A percentile compares a stretch with the other conserved stretches of the same genome.
Evolutionary conservation across 92 coral and sea anemone species (phyloP).

Genomic region (Anthopleura xanthogrammica): DNA sequence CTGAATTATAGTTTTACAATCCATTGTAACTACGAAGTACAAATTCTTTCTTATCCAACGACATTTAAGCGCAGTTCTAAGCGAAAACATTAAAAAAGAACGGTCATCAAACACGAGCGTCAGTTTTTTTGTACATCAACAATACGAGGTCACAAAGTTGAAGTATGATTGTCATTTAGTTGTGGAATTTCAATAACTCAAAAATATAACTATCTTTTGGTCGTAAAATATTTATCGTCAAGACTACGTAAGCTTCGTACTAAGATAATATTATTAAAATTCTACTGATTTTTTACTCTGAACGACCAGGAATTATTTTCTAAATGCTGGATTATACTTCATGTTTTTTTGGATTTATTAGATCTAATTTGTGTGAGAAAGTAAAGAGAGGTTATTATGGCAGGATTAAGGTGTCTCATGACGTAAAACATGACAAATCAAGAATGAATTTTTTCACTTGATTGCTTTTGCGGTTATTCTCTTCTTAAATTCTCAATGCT

Average conservation of each 20-base stretch:
- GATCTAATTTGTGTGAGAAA: background rate
- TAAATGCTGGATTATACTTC: background rate
- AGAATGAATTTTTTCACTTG: background rate
- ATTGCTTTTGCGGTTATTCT: background rate
- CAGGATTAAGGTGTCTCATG: background rate
- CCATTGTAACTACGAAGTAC: background rate
- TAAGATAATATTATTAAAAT: background rate
- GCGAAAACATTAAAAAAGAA: background rate
- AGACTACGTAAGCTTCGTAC: background rate
- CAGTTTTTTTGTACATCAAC: conserved; percentile 10
- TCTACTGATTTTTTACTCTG: background rate
- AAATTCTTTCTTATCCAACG: background rate
- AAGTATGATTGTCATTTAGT: background rate
- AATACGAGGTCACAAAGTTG: conserved; percentile 12
- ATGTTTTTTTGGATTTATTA: conserved; percentile 2
- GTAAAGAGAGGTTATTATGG: background rate
- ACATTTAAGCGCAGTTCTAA: background rate
- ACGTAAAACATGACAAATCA: background rate
- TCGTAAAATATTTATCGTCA: background rate
- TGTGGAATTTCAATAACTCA: background rate
- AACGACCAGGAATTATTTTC: background rate
- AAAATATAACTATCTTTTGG: background rate
- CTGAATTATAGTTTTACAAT: background rate
- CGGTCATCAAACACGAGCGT: background rate
- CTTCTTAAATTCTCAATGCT: background rate